These are phyloP conservation scores for Spodoptera litura DNA, from an alignment of 1,140 invertebrate genomes.

Conservation along the genomic window DNA sequence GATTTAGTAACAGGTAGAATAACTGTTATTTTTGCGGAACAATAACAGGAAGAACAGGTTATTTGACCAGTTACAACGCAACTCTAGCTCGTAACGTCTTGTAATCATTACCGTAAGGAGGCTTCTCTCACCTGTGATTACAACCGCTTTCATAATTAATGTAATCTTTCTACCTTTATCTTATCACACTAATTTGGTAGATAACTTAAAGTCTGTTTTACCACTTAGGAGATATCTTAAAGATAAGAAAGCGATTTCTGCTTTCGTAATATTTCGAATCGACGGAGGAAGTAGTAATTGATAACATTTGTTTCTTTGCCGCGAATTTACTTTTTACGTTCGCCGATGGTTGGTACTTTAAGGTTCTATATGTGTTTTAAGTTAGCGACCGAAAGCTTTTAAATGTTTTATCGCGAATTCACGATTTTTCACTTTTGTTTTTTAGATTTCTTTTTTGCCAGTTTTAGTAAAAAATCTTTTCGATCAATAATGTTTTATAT, in stretches of 20 bases:
- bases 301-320: constrained; percentile 26
- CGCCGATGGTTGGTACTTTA: not conserved
- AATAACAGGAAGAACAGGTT: no score
- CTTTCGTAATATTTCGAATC: constrained; percentile 32
- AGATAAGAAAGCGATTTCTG: constrained; percentile 10
- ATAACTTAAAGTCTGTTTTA: constrained; percentile 45
- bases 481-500: no score
- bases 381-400: constrained; percentile 16
- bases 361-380: constrained; percentile 4
- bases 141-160: constrained; percentile 43
- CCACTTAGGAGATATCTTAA: constrained; percentile 43
- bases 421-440: no score
- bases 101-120: constrained; percentile 17
- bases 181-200: constrained; percentile 41
- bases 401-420: not conserved
- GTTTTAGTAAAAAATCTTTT: no score
- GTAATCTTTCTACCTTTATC: constrained; percentile 41
- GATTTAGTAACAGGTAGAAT: no score
- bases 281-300: constrained; percentile 25
- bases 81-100: not conserved
- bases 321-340: constrained; percentile 36
- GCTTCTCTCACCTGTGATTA: constrained; percentile 41
- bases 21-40: no score
- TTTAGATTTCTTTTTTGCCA: no score
- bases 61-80: no score